Evolutionary conservation across 2,797 vertebrate genomes (phyloP).

Genomic region (Huso huso): DNA sequence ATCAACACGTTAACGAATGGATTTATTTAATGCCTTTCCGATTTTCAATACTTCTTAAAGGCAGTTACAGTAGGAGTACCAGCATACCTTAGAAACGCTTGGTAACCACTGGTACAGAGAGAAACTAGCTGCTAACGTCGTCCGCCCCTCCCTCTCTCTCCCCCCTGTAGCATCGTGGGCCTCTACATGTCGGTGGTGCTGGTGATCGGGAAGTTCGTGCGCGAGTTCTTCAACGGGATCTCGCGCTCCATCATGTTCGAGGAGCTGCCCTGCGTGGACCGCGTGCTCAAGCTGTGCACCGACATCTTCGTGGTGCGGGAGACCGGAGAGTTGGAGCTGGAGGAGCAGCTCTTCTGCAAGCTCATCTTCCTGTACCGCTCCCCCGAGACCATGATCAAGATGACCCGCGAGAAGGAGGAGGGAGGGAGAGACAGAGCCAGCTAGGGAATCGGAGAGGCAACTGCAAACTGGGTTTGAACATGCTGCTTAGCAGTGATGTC

Average conservation of each 20-base stretch:
- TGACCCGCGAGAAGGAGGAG: constrained; percentile 57
- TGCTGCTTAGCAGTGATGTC: too few relatives aligned
- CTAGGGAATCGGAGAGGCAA: neutral
- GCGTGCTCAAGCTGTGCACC: constrained; percentile 62
- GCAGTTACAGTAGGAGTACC: too few relatives aligned
- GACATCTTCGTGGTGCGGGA: constrained; percentile 65
- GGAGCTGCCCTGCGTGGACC: constrained; percentile 61
- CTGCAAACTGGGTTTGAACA: too few relatives aligned
- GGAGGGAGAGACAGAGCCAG: constrained; percentile 26
- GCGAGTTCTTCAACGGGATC: constrained; percentile 68
- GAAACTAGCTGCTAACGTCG: neutral
- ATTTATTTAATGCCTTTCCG: neutral
- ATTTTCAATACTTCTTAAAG: neutral
- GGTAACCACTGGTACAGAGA: too few relatives aligned
- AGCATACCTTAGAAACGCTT: too few relatives aligned
- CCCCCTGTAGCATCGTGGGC: constrained; percentile 51
- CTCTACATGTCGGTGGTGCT: constrained; percentile 65
- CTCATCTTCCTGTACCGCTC: constrained; percentile 59
- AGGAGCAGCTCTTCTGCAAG: constrained; percentile 66
- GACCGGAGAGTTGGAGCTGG: constrained; percentile 66
- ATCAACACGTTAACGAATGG: neutral
- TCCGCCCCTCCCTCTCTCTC: neutral
- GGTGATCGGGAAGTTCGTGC: constrained; percentile 66
- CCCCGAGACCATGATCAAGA: constrained; percentile 61
- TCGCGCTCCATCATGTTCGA: constrained; percentile 70